Evolutionary conservation across 2,797 vertebrate genomes (phyloP).

Genomic region (Astyanax mexicanus): DNA sequence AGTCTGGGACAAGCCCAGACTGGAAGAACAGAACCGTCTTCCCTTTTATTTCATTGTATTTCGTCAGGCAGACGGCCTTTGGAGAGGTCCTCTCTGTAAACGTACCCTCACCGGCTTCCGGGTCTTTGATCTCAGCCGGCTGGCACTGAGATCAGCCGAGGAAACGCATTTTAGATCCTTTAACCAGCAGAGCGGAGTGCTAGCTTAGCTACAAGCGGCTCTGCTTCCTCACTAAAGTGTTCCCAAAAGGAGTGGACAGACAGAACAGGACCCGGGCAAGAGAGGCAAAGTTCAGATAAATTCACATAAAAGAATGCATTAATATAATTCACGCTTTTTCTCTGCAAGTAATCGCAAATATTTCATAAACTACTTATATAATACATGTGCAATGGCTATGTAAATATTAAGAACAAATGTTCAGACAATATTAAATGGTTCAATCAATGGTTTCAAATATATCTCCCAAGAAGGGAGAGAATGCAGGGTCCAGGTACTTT

Average conservation of each 20-base stretch:
- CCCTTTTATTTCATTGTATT: slow-evolving; percentile 17
- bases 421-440: too few species aligned
- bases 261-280: background rate
- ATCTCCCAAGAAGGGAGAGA: too few species aligned
- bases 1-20: background rate
- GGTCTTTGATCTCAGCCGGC: slow-evolving; percentile 25
- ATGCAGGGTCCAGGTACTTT: too few species aligned
- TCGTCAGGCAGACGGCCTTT: slow-evolving; percentile 24
- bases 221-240: slow-evolving; percentile 8
- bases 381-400: too few species aligned
- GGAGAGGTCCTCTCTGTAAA: slow-evolving; percentile 13
- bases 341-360: background rate
- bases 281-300: background rate
- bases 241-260: slow-evolving; percentile 10
- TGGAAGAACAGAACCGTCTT: background rate
- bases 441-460: too few species aligned
- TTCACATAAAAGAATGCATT: background rate
- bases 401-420: too few species aligned
- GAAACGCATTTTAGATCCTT: slow-evolving; percentile 18
- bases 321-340: background rate
- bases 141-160: slow-evolving; percentile 10
- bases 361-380: too few species aligned
- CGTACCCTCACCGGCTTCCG: background rate
- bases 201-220: slow-evolving; percentile 14
- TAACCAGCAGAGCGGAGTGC: background rate